These are phyloP conservation scores for Platysteira castanea DNA, from an alignment of 2,113 vertebrate genomes.

Conservation along the genomic window DNA sequence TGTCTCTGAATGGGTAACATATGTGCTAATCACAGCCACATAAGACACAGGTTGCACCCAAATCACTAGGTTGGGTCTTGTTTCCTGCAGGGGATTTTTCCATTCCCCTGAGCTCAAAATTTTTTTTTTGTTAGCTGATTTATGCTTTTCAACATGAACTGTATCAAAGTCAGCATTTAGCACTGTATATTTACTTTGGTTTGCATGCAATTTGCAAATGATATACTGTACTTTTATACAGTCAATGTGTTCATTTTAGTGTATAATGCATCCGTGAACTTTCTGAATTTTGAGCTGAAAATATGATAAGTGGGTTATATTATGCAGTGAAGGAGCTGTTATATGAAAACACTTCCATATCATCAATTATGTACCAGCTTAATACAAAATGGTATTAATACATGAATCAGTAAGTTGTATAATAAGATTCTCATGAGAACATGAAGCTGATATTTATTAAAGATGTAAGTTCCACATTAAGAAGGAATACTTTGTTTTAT, in stretches of 20 bases:
- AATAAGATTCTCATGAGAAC: conserved; percentile 37
- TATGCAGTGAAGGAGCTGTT: conserved; percentile 33
- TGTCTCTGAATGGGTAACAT: background rate
- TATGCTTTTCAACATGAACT: conserved; percentile 6
- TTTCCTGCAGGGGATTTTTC: background rate
- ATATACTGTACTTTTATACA: conserved; percentile 17
- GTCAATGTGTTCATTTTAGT: conserved; percentile 29
- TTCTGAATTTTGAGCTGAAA: conserved; percentile 45
- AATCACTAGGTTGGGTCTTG: background rate
- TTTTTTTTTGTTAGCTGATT: background rate
- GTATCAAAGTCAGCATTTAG: conserved; percentile 21
- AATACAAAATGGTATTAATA: conserved; percentile 60
- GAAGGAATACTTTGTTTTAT: conserved; percentile 50
- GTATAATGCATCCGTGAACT: conserved; percentile 30
- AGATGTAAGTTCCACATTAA: conserved; percentile 27
- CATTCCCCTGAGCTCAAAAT: background rate
- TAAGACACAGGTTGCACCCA: accelerated
- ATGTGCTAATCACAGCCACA: background rate
- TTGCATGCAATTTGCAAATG: conserved; percentile 15
- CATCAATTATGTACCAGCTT: conserved; percentile 57
- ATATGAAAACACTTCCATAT: conserved; percentile 22
- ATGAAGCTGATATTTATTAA: conserved; percentile 52
- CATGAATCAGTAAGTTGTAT: conserved; percentile 51
- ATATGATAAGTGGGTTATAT: conserved; percentile 59
- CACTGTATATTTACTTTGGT: background rate